Conservation (phyloP, 2,888 invertebrate species). For the Pyrochroa serraticornis region DNA sequence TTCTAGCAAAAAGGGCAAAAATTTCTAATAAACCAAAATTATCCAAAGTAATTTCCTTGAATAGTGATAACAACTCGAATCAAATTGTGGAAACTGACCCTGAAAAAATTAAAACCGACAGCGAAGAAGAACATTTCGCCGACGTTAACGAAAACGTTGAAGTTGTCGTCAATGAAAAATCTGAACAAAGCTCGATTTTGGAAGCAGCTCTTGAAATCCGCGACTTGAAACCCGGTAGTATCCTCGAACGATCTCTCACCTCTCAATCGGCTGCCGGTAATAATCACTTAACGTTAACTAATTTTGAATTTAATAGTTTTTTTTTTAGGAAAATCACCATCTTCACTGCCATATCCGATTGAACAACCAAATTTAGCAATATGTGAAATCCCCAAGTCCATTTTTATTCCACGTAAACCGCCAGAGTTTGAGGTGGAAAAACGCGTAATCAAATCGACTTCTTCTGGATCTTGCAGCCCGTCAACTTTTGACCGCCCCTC, state of each 20-base stretch:
- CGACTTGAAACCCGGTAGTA: slow-evolving; percentile 50
- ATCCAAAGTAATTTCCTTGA: slow-evolving; percentile 7
- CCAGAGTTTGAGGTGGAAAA: slow-evolving; percentile 36
- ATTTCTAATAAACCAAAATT: slow-evolving; percentile 22
- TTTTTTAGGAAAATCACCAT: slow-evolving; percentile 42
- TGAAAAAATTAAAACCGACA: slow-evolving; percentile 33
- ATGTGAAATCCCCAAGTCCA: slow-evolving; percentile 44
- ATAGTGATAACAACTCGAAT: slow-evolving; percentile 10
- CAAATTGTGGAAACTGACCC: slow-evolving; percentile 20
- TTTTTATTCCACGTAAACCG: slow-evolving; percentile 47
- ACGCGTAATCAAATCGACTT: slow-evolving; percentile 20
- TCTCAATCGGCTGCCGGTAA: slow-evolving; percentile 40
- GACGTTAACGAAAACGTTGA: slow-evolving; percentile 45
- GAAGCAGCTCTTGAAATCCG: slow-evolving; percentile 53
- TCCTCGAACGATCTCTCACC: slow-evolving; percentile 54
- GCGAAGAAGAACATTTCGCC: slow-evolving; percentile 26
- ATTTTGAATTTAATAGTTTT: no score
- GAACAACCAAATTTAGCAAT: slow-evolving; percentile 38
- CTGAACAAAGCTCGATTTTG: slow-evolving; percentile 50
- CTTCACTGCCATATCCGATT: slow-evolving; percentile 34
- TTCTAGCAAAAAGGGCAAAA: slow-evolving; percentile 41
- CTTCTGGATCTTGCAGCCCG: slow-evolving; percentile 43
- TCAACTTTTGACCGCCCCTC: slow-evolving; percentile 45
- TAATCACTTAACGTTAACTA: neutral
- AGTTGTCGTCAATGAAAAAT: slow-evolving; percentile 42